Percentiles rank a stretch among this genome's conserved stretches.
Evolutionary conservation across 2,888 invertebrate species (phyloP).

Genomic region (Drosophila neonasuta): DNA sequence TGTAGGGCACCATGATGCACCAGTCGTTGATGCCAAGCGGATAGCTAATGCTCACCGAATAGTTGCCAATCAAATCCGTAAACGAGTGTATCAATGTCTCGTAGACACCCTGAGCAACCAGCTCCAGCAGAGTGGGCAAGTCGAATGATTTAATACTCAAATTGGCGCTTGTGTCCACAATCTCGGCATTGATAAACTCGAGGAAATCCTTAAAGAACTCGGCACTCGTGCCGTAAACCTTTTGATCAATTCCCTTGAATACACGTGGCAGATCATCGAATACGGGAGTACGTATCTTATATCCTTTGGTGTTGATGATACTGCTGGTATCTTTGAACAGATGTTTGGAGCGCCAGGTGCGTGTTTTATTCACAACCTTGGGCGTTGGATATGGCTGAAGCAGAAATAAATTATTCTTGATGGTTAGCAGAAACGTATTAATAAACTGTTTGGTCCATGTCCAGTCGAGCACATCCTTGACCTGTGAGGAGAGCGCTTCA

Average conservation of each 20-base stretch:
- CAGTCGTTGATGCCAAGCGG: slow-evolving; percentile 77
- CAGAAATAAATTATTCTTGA: slow-evolving; percentile 59
- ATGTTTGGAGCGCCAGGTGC: slow-evolving; percentile 53
- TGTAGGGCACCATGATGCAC: slow-evolving; percentile 77
- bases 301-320: slow-evolving; percentile 63
- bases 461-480: slow-evolving; percentile 59
- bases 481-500: slow-evolving; percentile 22
- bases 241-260: slow-evolving; percentile 55
- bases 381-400: slow-evolving; percentile 67
- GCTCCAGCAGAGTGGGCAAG: slow-evolving; percentile 40
- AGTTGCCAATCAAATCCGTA: slow-evolving; percentile 51
- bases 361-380: slow-evolving; percentile 61
- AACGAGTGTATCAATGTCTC: slow-evolving; percentile 75
- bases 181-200: slow-evolving; percentile 66
- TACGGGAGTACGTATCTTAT: slow-evolving; percentile 62
- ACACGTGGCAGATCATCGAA: slow-evolving; percentile 73
- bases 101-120: slow-evolving; percentile 58
- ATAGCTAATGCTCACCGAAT: slow-evolving; percentile 64
- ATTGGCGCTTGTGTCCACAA: slow-evolving; percentile 51
- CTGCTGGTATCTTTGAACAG: slow-evolving; percentile 45
- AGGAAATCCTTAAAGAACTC: slow-evolving; percentile 68
- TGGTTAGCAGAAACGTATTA: slow-evolving; percentile 65
- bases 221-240: slow-evolving; percentile 65
- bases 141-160: slow-evolving; percentile 33
- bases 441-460: slow-evolving; percentile 71